These are phyloP conservation scores for Drosophila seguyi DNA, from an alignment of 1,140 invertebrate genomes.

Conservation along the genomic window DNA sequence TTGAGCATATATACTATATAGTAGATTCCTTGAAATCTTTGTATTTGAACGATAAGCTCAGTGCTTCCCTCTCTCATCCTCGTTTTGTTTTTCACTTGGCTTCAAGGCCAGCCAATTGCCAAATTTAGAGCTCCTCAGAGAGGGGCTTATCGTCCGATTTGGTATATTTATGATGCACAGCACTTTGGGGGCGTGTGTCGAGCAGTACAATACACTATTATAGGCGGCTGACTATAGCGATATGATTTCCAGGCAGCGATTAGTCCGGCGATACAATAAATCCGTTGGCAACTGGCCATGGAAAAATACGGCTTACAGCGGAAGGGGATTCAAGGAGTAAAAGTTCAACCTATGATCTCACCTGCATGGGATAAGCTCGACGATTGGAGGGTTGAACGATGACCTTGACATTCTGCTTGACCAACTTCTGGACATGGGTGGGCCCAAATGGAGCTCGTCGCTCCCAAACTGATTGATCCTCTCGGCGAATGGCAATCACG, in stretches of 20 bases:
- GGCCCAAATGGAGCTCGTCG: constrained; percentile 97
- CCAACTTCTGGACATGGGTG: constrained; percentile 94
- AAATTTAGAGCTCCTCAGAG: constrained; percentile 50
- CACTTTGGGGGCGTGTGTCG: constrained; percentile 44
- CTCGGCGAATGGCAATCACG: constrained; percentile 94
- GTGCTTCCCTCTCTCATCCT: constrained; percentile 8
- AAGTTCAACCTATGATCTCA: constrained; percentile 55
- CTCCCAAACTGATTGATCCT: constrained; percentile 99
- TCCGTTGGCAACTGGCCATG: constrained; percentile 34
- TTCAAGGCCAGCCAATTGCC: constrained; percentile 68
- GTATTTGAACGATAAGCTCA: constrained; percentile 40
- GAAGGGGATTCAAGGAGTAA: not conserved
- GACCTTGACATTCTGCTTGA: constrained; percentile 95
- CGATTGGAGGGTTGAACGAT: constrained; percentile 99
- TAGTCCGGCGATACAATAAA: constrained; percentile 31
- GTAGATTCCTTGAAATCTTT: constrained; percentile 38
- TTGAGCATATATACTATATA: constrained; percentile 1
- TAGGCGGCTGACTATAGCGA: constrained; percentile 27
- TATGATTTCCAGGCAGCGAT: constrained; percentile 43
- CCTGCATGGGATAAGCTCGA: constrained; percentile 98
- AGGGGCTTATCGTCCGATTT: constrained; percentile 53
- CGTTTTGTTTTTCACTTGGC: constrained; percentile 36
- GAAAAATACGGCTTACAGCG: constrained; percentile 21
- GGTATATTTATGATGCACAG: constrained; percentile 58
- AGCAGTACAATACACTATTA: constrained; percentile 12